Percentiles rank a stretch among this genome's conserved stretches.
Conservation (phyloP, 2,113 vertebrate species). For the Stictonetta naevosa region DNA sequence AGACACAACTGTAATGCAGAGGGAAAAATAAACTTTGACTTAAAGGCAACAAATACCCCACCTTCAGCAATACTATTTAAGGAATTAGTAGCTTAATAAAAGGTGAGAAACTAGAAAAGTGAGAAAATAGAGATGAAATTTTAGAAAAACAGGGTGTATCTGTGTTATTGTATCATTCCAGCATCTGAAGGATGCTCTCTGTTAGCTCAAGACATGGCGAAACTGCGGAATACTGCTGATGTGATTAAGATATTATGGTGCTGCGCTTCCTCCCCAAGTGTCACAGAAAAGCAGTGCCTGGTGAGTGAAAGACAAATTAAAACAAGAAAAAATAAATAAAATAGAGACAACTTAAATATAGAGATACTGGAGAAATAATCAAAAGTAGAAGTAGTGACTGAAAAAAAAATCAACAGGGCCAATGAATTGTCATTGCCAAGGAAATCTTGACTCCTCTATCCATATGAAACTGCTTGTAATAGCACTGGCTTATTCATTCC, state of each 20-base stretch:
- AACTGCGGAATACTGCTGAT: background rate
- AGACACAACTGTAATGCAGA: background rate
- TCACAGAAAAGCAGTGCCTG: background rate
- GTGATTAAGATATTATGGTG: background rate
- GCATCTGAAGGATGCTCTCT: background rate
- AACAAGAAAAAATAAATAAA: background rate
- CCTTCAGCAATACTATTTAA: background rate
- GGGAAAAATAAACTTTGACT: background rate
- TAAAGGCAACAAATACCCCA: background rate
- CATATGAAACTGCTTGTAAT: background rate
- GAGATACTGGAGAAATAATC: background rate
- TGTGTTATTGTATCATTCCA: background rate
- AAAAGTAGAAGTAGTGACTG: background rate
- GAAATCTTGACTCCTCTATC: constrained; percentile 14
- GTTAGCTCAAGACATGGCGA: background rate
- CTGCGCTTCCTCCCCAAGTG: background rate
- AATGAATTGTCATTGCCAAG: background rate
- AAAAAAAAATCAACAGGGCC: background rate
- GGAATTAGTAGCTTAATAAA: background rate
- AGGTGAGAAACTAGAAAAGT: background rate
- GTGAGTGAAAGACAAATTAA: background rate
- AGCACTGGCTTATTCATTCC: background rate
- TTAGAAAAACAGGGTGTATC: background rate
- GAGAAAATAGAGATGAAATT: background rate
- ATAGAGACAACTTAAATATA: background rate